phyloP scores from a whole-genome alignment of 2,888 invertebrate genomes.

The Coelopa pilipes region DNA sequence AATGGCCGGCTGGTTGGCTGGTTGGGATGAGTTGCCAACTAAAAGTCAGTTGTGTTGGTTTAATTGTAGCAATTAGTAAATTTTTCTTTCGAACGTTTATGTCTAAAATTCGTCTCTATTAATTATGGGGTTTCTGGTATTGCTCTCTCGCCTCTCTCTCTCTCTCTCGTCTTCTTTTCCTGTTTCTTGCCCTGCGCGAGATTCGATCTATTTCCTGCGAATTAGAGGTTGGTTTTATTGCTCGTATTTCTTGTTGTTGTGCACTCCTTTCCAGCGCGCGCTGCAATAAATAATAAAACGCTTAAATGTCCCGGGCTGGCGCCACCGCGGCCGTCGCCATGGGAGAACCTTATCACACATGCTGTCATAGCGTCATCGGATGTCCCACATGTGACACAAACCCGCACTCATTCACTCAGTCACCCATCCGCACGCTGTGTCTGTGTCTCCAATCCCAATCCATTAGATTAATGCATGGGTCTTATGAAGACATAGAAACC shows the following conservation, averaged over 20 bases:
- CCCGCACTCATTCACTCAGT: too few species aligned
- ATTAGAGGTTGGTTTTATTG: neutral
- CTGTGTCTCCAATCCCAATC: neutral
- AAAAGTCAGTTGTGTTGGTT: neutral
- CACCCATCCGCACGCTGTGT: too few species aligned
- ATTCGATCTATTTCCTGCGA: neutral
- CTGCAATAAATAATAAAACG: too few species aligned
- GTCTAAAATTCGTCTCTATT: neutral
- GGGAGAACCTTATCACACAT: too few species aligned
- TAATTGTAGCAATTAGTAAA: slow-evolving; percentile 4
- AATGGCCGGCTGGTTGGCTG: neutral
- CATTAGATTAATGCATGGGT: slow-evolving; percentile 3
- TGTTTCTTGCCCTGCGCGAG: neutral
- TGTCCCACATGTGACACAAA: too few species aligned
- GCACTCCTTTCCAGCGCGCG: too few species aligned
- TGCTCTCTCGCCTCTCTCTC: neutral
- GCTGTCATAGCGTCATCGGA: too few species aligned
- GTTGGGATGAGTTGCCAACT: neutral
- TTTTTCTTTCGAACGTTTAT: neutral
- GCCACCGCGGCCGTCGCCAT: too few species aligned
- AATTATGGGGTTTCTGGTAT: neutral
- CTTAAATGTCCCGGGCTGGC: too few species aligned
- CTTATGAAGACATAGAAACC: neutral
- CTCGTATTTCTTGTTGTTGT: too few species aligned
- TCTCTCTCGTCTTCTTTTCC: neutral